A percentile compares a stretch with the other conserved stretches of the same genome.
These are phyloP conservation scores for Takifugu bimaculatus DNA, from an alignment of 2,113 vertebrate genomes.

Conservation along the genomic window DNA sequence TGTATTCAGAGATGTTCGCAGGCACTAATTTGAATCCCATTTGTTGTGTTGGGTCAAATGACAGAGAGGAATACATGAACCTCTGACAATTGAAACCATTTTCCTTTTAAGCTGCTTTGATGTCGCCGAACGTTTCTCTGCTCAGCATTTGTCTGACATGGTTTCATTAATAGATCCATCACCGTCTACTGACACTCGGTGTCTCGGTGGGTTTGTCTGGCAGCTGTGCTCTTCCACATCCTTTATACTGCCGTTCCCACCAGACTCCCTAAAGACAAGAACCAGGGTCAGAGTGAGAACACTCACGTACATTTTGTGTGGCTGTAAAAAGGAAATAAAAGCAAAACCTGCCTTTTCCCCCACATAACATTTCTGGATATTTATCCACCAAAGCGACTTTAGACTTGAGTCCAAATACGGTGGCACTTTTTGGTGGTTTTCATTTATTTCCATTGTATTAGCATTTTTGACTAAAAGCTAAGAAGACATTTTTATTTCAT, in stretches of 20 bases:
- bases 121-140: background rate
- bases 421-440: too few species aligned
- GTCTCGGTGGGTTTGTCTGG: background rate
- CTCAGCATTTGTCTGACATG: background rate
- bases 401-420: too few species aligned
- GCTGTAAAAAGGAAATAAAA: too few species aligned
- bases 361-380: too few species aligned
- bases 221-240: background rate
- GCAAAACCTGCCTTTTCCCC: too few species aligned
- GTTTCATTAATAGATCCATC: conserved; percentile 1
- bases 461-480: too few species aligned
- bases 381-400: too few species aligned
- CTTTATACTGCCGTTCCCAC: background rate
- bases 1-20: too few species aligned
- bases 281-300: background rate
- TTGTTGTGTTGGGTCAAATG: background rate
- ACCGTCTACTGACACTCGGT: background rate
- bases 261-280: background rate
- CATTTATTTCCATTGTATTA: too few species aligned
- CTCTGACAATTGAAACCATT: background rate
- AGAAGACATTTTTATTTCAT: too few species aligned
- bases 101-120: background rate
- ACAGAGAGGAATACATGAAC: background rate
- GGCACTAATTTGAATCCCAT: background rate
- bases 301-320: too few species aligned